Conservation (phyloP, 2,888 invertebrate species). For the Dicycla oo region DNA sequence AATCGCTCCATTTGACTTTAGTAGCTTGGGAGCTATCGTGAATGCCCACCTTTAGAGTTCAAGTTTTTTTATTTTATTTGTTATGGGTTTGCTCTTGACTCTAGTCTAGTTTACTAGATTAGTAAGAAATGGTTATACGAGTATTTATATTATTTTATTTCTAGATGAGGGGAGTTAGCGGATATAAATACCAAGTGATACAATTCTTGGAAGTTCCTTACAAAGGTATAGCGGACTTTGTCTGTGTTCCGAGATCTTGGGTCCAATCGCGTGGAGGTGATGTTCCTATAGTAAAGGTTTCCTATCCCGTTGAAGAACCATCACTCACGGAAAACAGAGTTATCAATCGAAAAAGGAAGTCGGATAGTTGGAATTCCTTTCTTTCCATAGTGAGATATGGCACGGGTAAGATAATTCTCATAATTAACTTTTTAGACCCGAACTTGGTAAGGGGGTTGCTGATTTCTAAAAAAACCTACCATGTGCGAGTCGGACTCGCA, state of each 20-base stretch:
- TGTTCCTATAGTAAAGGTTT: not conserved
- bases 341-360: not conserved
- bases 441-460: too few species aligned
- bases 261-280: not conserved
- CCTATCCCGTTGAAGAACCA: constrained; percentile 1
- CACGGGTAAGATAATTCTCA: constrained; percentile 9
- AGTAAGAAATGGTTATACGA: too few species aligned
- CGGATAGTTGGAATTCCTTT: not conserved
- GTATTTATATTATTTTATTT: not conserved
- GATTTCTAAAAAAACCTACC: too few species aligned
- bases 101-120: not conserved
- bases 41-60: not conserved
- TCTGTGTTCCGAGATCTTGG: constrained; percentile 21
- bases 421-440: too few species aligned
- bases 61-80: too few species aligned
- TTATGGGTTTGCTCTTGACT: too few species aligned
- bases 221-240: not conserved
- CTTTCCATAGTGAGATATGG: not conserved
- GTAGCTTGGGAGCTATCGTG: too few species aligned
- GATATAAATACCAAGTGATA: constrained; percentile 1
- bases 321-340: not conserved
- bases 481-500: too few species aligned
- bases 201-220: constrained; percentile 11
- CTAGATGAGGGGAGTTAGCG: not conserved
- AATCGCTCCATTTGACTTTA: too few species aligned